Conservation (phyloP, 2,888 invertebrate genomes). For the Parasteatoda lunata region DNA sequence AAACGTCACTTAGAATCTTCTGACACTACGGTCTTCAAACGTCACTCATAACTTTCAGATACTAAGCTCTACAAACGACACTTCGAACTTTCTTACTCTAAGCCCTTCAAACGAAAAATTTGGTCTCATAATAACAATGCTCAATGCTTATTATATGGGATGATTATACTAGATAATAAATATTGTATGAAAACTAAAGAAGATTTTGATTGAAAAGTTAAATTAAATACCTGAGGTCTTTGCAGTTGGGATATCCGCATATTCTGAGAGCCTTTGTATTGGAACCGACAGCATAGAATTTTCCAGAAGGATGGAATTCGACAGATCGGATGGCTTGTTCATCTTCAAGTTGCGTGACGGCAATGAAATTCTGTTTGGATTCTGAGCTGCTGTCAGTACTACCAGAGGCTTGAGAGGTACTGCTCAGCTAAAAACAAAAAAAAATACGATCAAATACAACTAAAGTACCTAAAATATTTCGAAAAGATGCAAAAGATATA, state of each 20-base stretch:
- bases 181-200: no score
- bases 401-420: slow-evolving; percentile 5
- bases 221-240: slow-evolving; percentile 78
- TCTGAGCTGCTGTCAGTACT: slow-evolving; percentile 26
- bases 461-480: no score
- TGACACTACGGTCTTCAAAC: no score
- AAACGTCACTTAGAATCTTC: no score
- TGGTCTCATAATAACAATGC: no score
- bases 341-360: slow-evolving; percentile 93
- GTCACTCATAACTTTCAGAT: no score
- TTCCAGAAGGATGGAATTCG: slow-evolving; percentile 96
- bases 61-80: no score
- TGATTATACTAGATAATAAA: no score
- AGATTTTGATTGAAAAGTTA: neutral
- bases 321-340: slow-evolving; percentile 97
- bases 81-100: no score
- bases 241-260: slow-evolving; percentile 94
- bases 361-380: slow-evolving; percentile 84
- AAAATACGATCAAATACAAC: neutral
- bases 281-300: slow-evolving; percentile 96
- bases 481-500: no score
- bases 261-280: slow-evolving; percentile 98
- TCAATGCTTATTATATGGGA: no score
- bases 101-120: no score
- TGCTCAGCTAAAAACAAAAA: slow-evolving; percentile 28